These are phyloP conservation scores for Tangara arthus DNA, from an alignment of 2,797 vertebrate genomes.

Conservation along the genomic window DNA sequence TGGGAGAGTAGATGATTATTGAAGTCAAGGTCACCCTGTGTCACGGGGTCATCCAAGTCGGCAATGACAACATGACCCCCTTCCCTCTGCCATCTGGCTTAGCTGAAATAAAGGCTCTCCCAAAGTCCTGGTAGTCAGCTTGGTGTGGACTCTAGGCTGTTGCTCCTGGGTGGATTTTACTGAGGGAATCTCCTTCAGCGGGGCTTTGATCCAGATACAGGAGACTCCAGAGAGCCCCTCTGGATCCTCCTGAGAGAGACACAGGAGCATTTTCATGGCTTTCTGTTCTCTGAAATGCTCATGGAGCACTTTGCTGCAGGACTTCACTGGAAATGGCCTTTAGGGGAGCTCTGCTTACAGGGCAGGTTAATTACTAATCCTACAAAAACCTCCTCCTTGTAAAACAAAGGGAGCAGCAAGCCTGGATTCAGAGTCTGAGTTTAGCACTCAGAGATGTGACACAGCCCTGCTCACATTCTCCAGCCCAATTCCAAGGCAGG, in stretches of 20 bases:
- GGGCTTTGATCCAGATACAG: neutral
- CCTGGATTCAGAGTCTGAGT: neutral
- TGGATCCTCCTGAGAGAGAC: neutral
- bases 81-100: neutral
- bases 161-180: rapidly evolving
- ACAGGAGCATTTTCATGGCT: neutral
- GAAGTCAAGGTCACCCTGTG: neutral
- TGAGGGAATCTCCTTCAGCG: neutral
- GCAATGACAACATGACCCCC: neutral
- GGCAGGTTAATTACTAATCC: neutral
- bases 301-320: neutral
- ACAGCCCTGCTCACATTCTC: neutral
- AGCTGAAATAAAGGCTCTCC: neutral
- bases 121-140: neutral
- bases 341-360: neutral
- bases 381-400: neutral
- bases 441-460: neutral
- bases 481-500: neutral
- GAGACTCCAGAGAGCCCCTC: neutral
- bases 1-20: no score
- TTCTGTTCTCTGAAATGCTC: neutral
- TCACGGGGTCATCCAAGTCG: neutral
- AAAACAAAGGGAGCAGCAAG: neutral
- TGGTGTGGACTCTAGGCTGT: rapidly evolving
- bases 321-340: neutral